Base-by-base conservation (phyloP, 1,140 invertebrate species). In the Tetragonula clypearis region DNA sequence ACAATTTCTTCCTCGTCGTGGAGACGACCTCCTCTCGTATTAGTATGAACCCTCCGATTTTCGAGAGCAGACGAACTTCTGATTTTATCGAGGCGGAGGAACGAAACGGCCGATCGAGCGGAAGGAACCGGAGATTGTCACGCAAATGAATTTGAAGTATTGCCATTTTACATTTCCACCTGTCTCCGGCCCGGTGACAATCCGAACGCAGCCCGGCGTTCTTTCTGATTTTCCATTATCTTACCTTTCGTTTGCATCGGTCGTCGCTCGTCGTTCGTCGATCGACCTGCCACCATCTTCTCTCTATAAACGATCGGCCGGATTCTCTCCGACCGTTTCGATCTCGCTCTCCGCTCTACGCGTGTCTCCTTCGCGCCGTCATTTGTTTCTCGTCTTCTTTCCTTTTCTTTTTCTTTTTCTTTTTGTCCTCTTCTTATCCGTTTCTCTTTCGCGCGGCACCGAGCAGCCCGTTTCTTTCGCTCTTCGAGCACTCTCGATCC, bases 91-190 rank as follows among this genome's bases (percentile, higher is more conserved):
- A 65, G 19, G 41, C 35, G 26, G 65, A 65, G 41, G 41, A 49
- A 49, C 41, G 74, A 73, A 23, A 62, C 53, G 80, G 49, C 77
- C 49, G 78, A 79, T 80, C 69, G 84, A 66, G 78, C n/a, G 68
- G 87, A 85, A 90, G 85, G 73, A 86, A 90, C 90, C 90, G 90
- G 90, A 91, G 90, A 91, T 91, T 91, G 89, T 91, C 87, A 76
- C 76, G 85, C 87, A 88, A 91, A 91, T 91, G 89, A 91, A 91
- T 91, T 91, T 90, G 89, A 91, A 91, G 89, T 91, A 91, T 91
- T 91, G 87, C 85, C 89, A 87, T 89, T 90, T 85, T 90, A 87
- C 87, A 88, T 87, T 87, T 90, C 87, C 76, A 91, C 77, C 74
- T 90, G 86, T 90, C 81, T 84, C 84, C 88, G 86, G 62, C 41